Percentiles rank a stretch among this genome's conserved stretches.
Evolutionary conservation across 2,888 invertebrate genomes (phyloP).

Genomic region (Philereme vetulata): DNA sequence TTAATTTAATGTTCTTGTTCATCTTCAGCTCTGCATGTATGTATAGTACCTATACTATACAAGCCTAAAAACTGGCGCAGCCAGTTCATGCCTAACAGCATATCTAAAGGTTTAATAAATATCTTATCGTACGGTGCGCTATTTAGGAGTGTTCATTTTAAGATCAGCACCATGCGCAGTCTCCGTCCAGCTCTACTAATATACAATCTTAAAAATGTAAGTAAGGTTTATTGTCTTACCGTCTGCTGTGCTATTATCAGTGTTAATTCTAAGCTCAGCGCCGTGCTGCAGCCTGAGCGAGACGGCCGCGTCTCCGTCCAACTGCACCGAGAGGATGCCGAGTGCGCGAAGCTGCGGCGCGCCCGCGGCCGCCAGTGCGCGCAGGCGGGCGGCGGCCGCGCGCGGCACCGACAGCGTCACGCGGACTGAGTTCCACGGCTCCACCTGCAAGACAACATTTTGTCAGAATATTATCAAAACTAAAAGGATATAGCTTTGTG

Average conservation of each 20-base stretch:
- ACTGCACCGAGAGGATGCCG: conserved; percentile 97
- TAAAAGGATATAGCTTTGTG: background rate
- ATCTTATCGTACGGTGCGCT: background rate
- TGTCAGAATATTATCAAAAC: background rate
- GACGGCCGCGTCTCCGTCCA: conserved; percentile 94
- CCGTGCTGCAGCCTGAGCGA: conserved; percentile 86
- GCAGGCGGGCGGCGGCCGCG: conserved; percentile 95
- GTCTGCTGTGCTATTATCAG: conserved; percentile 45
- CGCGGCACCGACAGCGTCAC: conserved; percentile 98
- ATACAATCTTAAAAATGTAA: background rate
- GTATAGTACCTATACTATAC: background rate
- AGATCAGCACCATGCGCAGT: background rate
- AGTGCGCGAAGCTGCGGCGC: conserved; percentile 94
- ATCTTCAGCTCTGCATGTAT: background rate
- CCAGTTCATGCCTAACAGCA: background rate
- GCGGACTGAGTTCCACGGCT: conserved; percentile 99
- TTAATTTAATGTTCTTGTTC: background rate
- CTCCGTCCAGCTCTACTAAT: background rate
- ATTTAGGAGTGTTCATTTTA: background rate
- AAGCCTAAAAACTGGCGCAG: background rate
- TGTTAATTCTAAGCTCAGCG: conserved; percentile 71
- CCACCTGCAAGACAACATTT: conserved; percentile 81
- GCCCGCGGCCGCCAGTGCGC: conserved; percentile 96
- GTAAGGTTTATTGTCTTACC: conserved; percentile 18
- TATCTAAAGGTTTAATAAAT: no score